Base-by-base conservation (phyloP, 2,888 invertebrate genomes). In the Folsomia candida region DNA sequence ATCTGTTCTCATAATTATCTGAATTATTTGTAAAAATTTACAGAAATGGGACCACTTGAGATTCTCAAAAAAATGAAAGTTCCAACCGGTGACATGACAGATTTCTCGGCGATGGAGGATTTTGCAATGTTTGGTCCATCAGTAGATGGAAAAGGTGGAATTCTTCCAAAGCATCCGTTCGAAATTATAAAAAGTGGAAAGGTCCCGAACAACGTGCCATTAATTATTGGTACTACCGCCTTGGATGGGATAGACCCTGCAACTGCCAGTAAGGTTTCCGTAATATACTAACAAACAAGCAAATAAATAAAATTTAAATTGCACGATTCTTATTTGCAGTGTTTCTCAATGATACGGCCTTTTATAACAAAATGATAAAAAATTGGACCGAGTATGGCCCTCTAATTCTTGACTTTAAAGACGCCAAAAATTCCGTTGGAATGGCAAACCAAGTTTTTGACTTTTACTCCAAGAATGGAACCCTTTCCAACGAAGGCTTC, bases 71-170 rank as follows among this genome's bases (percentile, higher is more conserved):
- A 76, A 51, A 68, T 70, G 64, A 57, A 60, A 25, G 6, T 4
- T 6, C 60, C 62, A 20, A 14, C 37, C 14, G 51, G 63, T 58
- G 37, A 14, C 6, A 37, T 37, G 6, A 14, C 14, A 14, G 14
- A 37, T 37, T 37, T 37, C 6, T 4, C 4, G 14, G 37, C 6
- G 14, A 67, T 68, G 22, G 67, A 69, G 54, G 67, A 66, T 6
- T 37, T 67, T 29, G 67, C 68, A 1, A 51, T 47, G 26, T 73
- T 73, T 25, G 76, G 71, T 3, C 78, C 78, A 2, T 73, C 74
- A 9, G 65, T 76, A 18, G 76, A 76, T 22, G 64, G 54, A 0
- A n/a, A 70, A 37, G 14, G 37, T 37, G 6, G 37, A 9, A 14
- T 37, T 14, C 37, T 37, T 37, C 14, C 37, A 9, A 14, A 37